A percentile compares a stretch with the other conserved stretches of the same genome.
These are phyloP conservation scores for Spodoptera frugiperda DNA, from an alignment of 1,140 invertebrate genomes.

Conservation along the genomic window DNA sequence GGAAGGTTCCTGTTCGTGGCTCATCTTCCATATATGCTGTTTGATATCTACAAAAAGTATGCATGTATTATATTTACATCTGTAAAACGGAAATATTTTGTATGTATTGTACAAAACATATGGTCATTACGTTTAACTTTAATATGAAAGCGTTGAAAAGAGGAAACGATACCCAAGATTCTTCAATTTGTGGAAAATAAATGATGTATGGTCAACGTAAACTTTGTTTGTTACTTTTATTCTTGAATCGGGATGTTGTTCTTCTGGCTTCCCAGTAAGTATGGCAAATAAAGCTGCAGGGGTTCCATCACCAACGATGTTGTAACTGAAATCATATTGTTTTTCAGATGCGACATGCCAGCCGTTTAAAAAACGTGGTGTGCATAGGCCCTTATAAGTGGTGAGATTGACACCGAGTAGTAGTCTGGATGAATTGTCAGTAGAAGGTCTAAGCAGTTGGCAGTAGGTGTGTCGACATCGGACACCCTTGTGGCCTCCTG, in stretches of 20 bases:
- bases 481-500: too few relatives aligned
- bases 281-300: slow-evolving; percentile 96
- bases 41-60: slow-evolving; percentile 81
- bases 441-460: too few relatives aligned
- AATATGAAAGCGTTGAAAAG: too few relatives aligned
- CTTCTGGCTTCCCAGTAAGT: slow-evolving; percentile 91
- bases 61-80: neutral
- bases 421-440: too few relatives aligned
- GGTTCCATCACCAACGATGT: slow-evolving; percentile 97
- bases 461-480: too few relatives aligned
- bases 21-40: slow-evolving; percentile 95
- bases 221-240: neutral
- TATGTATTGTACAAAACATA: too few relatives aligned
- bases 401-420: too few relatives aligned
- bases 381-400: too few relatives aligned
- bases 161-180: slow-evolving; percentile 74
- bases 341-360: too few relatives aligned
- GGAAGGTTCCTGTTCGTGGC: slow-evolving; percentile 94
- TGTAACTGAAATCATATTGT: slow-evolving; percentile 86
- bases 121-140: too few relatives aligned
- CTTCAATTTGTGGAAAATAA: slow-evolving; percentile 93
- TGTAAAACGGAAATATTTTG: neutral
- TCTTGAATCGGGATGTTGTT: slow-evolving; percentile 71
- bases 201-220: slow-evolving; percentile 92
- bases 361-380: too few relatives aligned